Percentiles rank a stretch among this genome's conserved stretches.
phyloP scores from a whole-genome alignment of 2,888 invertebrate species.

The Oscheius onirici region DNA sequence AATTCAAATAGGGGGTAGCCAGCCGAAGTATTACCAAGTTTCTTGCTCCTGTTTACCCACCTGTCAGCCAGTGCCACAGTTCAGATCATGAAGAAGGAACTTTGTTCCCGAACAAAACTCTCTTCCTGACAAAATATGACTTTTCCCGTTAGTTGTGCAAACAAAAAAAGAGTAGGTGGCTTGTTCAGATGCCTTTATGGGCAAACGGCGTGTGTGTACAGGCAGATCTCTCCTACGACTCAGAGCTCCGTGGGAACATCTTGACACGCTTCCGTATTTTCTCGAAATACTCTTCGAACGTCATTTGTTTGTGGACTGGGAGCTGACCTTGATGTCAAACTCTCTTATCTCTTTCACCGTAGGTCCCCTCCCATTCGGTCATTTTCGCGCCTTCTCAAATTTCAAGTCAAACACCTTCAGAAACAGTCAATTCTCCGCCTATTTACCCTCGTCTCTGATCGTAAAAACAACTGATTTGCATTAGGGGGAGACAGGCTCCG shows the following conservation, averaged over 20 bases:
- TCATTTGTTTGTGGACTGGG: background rate
- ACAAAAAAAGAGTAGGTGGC: background rate
- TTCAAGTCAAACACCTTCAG: background rate
- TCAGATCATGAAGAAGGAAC: no score
- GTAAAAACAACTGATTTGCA: conserved; percentile 8
- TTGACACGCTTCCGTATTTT: background rate
- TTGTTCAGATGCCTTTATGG: background rate
- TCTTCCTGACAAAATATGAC: background rate
- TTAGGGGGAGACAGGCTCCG: background rate
- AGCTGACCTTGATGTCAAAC: background rate
- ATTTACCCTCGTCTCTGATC: background rate
- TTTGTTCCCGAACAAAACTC: background rate
- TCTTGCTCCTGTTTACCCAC: background rate
- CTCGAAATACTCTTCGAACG: background rate
- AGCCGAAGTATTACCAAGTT: no score
- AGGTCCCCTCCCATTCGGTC: background rate
- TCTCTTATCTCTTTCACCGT: background rate
- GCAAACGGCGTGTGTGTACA: no score
- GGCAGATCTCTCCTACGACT: no score
- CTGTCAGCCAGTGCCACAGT: conserved; percentile 11
- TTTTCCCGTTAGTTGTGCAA: background rate
- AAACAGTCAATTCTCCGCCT: background rate
- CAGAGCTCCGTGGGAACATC: no score
- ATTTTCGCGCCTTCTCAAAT: background rate
- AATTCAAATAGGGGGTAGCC: no score